Percentiles rank a stretch among this genome's conserved stretches.
These are phyloP conservation scores for Epistrophe grossulariae DNA, from an alignment of 2,888 invertebrate species.

Conservation along the genomic window DNA sequence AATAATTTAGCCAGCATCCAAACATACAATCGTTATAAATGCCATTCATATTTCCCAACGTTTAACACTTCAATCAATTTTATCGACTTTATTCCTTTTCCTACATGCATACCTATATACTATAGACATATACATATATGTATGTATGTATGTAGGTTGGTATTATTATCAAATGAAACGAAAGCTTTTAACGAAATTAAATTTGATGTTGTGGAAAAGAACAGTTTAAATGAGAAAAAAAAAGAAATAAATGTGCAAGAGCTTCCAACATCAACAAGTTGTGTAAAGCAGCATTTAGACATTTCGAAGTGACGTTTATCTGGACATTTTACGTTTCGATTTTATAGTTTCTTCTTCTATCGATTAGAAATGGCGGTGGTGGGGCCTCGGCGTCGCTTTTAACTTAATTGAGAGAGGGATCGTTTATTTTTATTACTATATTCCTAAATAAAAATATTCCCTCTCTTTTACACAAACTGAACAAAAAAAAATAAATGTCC, in stretches of 20 bases:
- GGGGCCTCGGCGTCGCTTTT: conserved; percentile 26
- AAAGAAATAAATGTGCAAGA: conserved; percentile 20
- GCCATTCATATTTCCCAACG: conserved; percentile 63
- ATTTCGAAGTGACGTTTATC: conserved; percentile 57
- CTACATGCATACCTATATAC: conserved; percentile 17
- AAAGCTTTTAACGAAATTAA: conserved; percentile 74
- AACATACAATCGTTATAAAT: conserved; percentile 8
- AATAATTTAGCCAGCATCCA: conserved; percentile 61
- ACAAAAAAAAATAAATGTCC: conserved; percentile 35
- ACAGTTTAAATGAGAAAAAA: conserved; percentile 15
- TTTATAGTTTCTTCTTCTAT: conserved; percentile 60
- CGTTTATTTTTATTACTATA: conserved; percentile 52
- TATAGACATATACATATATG: neutral
- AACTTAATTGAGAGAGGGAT: conserved; percentile 41
- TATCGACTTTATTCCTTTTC: conserved; percentile 60
- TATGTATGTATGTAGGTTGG: neutral
- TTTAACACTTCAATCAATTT: conserved; percentile 74
- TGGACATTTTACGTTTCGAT: conserved; percentile 20
- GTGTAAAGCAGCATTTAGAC: conserved; percentile 44
- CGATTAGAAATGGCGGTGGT: neutral
- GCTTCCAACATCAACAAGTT: conserved; percentile 60
- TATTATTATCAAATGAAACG: conserved; percentile 54
- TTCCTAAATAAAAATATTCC: conserved; percentile 46
- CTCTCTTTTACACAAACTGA: conserved; percentile 7
- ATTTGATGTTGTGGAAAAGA: conserved; percentile 66